Base-by-base conservation (phyloP, 2,888 invertebrate genomes). In the Malthinus flaveolus region DNA sequence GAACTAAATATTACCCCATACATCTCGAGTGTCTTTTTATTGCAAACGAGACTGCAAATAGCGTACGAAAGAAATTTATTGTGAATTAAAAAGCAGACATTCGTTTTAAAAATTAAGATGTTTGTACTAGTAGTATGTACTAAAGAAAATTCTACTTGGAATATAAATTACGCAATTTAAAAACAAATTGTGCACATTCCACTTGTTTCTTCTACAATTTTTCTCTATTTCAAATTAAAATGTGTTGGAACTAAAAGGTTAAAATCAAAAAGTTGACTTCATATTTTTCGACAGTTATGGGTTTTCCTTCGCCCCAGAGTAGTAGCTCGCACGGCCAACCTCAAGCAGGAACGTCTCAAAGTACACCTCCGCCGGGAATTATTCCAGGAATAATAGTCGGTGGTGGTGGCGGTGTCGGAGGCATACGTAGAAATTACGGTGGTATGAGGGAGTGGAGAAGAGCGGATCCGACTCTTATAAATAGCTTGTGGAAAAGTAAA, bases 361-460 rank as follows among this genome's bases (percentile, higher is more conserved):
- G 83, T 52, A 75, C 77, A 9, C 76, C 77, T 7, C 69, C 82
- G 77, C 82, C 83, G 75, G 81, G 82, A 77, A 80, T 73, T 44
- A 68, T 82, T 77, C 76, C 80, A 78, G 74, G 80, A 79, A 74
- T 81, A 78, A 73, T 82, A 79, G 73, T 82, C 77, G 77, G 80
- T 46, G 74, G 72, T 36, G 72, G 76, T 64, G 76, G 78, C 9
- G 84, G 84, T 67, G 82, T 84, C 70, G 86, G 86, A 67, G 86
- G 85, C 67, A 78, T 85, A 59, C 81, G 85, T 73, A 82, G 83
- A 79, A 75, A 76, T 32, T 68, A 75, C 57, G 75, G 75, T 67
- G 87, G 87, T 44, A 87, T 86, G 80, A 82, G 87, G 70, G 87
- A 88, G 78, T 88, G 88, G 88, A 81, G 87, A 66, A 82, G 87